Conservation (phyloP, 2,797 vertebrate genomes). For the Erithacus rubecula region DNA sequence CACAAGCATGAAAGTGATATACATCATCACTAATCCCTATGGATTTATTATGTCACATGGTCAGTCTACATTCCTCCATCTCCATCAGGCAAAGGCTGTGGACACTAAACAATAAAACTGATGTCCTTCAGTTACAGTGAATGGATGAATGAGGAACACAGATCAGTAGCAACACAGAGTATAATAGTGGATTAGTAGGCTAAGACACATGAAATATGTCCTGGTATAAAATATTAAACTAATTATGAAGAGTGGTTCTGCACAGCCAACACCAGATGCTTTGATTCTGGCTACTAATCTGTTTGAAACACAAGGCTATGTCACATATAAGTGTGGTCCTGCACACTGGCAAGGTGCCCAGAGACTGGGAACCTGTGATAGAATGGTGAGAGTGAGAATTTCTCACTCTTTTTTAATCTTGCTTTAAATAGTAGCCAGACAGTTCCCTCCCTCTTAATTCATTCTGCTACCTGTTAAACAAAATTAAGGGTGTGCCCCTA, state of each 20-base stretch:
- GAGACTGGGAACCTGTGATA: not conserved
- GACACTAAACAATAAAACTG: not conserved
- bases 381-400: not conserved
- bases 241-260: conserved; percentile 60
- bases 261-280: conserved; percentile 56
- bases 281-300: conserved; percentile 38
- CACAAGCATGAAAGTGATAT: conserved; percentile 51
- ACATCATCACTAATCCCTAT: conserved; percentile 35
- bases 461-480: not conserved
- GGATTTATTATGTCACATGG: conserved; percentile 23
- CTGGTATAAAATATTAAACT: conserved; percentile 49
- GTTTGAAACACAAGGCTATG: conserved; percentile 21
- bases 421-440: not conserved
- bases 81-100: not conserved
- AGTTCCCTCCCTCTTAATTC: not conserved
- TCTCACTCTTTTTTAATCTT: not conserved
- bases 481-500: not conserved
- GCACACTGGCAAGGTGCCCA: not conserved
- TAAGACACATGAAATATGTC: conserved; percentile 36
- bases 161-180: not conserved
- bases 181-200: not conserved
- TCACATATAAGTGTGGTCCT: not conserved
- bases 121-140: conserved; percentile 10
- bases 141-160: not conserved
- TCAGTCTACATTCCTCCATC: not conserved